Conservation (phyloP, 2,888 invertebrate genomes). For the Acanthosepion esculentum region DNA sequence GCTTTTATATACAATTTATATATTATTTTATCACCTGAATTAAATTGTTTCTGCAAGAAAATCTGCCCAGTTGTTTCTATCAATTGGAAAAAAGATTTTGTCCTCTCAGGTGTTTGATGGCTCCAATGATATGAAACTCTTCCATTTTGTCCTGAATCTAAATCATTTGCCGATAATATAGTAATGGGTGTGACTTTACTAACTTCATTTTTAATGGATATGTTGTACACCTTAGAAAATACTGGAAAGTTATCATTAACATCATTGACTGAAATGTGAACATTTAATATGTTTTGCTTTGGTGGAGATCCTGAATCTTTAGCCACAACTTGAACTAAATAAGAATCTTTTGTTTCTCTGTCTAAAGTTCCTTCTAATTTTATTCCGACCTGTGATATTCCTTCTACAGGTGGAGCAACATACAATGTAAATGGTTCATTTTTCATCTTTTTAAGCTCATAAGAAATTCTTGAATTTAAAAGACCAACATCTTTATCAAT, state of each 20-base stretch:
- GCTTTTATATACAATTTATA: slow-evolving; percentile 34
- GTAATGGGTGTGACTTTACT: background rate
- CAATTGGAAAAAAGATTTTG: background rate
- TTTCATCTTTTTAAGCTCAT: background rate
- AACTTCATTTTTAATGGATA: background rate
- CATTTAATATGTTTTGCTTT: background rate
- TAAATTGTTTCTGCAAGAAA: background rate
- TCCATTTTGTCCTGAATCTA: background rate
- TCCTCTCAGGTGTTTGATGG: background rate
- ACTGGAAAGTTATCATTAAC: slow-evolving; percentile 13
- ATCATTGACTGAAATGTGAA: background rate
- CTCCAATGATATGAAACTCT: background rate
- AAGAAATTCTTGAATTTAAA: background rate
- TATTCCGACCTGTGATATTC: background rate
- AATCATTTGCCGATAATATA: background rate
- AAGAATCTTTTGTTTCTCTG: background rate
- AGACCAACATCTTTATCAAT: background rate
- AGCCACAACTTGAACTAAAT: background rate
- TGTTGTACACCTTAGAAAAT: slow-evolving; percentile 25
- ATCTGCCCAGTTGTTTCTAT: background rate
- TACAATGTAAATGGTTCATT: background rate
- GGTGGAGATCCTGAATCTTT: background rate
- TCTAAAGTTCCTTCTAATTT: background rate
- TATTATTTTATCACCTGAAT: background rate
- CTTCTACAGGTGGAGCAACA: background rate